Evolutionary conservation across 2,797 vertebrate genomes (phyloP).

Genomic region (Rhabdomys pumilio): DNA sequence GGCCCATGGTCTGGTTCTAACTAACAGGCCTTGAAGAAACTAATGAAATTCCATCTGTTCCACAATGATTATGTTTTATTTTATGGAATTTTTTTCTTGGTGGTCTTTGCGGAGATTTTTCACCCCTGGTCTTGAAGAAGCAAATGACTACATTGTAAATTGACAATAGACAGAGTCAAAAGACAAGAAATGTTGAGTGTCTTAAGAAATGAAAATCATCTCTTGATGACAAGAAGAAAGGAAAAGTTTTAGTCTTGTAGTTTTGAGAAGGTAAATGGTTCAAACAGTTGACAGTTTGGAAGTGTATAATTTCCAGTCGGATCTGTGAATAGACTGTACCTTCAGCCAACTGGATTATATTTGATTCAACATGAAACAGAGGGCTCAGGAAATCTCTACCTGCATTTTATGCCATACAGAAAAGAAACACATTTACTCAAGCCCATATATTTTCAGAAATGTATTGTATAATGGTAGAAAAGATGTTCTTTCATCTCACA

Average conservation of each 20-base stretch:
- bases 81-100: background rate
- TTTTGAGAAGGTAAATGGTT: background rate
- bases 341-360: background rate
- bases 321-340: background rate
- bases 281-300: background rate
- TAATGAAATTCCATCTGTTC: background rate
- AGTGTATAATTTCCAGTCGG: background rate
- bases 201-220: background rate
- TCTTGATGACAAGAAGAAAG: background rate
- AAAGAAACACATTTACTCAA: background rate
- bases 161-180: background rate
- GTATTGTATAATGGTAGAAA: background rate
- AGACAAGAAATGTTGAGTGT: background rate
- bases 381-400: background rate
- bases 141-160: background rate
- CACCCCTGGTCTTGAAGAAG: conserved; percentile 2
- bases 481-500: background rate
- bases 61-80: background rate
- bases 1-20: background rate
- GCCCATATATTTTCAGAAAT: background rate
- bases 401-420: background rate
- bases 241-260: background rate
- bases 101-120: background rate
- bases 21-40: background rate
- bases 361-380: background rate